Conservation (phyloP, 1,140 invertebrate species). For the Zaprionus davidi region DNA sequence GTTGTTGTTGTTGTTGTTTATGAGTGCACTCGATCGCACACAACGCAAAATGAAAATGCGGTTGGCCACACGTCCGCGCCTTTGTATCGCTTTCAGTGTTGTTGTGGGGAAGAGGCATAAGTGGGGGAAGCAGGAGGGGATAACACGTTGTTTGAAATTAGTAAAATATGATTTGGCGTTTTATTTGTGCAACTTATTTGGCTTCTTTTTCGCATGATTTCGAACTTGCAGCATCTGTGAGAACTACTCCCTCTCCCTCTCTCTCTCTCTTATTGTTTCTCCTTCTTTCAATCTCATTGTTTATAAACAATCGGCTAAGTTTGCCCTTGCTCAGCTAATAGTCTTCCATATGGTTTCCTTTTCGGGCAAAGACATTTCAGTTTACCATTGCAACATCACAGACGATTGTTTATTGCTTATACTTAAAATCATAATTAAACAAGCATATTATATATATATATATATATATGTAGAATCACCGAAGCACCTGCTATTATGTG, state of each 20-base stretch:
- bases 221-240: conserved; percentile 28
- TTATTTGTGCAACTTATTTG: conserved; percentile 28
- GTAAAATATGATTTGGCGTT: conserved; percentile 70
- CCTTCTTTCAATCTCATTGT: conserved; percentile 4
- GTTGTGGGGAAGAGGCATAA: conserved; percentile 11
- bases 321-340: conserved; percentile 48
- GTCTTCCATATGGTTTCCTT: conserved; percentile 35
- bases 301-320: conserved; percentile 28
- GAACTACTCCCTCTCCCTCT: neutral
- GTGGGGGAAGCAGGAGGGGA: neutral
- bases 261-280: neutral
- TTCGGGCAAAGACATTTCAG: neutral
- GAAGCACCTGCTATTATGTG: neutral
- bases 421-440: neutral
- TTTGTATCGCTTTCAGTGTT: conserved; percentile 49
- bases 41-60: conserved; percentile 44
- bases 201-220: conserved; percentile 24
- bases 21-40: conserved; percentile 47
- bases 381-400: neutral
- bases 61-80: conserved; percentile 64
- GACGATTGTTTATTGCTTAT: conserved; percentile 10
- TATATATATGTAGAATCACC: neutral
- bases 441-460: neutral
- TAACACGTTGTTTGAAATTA: conserved; percentile 52
- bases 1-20: conserved; percentile 53